Evolutionary conservation across 2,888 invertebrate genomes (phyloP).

Genomic region (Sarcophaga caerulescens): DNA sequence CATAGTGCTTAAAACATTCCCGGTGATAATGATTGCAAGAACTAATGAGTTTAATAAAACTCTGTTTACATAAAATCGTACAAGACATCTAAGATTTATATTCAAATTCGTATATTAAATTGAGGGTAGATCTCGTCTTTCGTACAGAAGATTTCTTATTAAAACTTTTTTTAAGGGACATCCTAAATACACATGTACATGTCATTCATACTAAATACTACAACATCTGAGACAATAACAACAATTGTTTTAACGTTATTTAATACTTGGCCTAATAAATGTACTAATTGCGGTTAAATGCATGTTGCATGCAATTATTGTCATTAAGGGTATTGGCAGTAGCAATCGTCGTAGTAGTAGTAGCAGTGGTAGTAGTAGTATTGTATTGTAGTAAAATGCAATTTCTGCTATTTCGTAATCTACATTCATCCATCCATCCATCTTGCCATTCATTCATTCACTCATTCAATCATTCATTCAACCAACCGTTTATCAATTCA

Average conservation of each 20-base stretch:
- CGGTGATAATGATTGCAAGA: no score
- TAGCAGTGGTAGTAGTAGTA: neutral
- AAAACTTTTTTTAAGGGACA: constrained; percentile 14
- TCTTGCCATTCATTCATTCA: constrained; percentile 11
- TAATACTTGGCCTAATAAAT: constrained; percentile 79
- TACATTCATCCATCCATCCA: constrained; percentile 14
- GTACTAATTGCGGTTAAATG: constrained; percentile 80
- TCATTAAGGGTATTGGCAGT: constrained; percentile 63
- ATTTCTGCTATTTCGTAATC: constrained; percentile 24
- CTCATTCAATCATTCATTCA: constrained; percentile 30
- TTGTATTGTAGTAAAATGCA: constrained; percentile 42
- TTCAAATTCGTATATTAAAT: neutral
- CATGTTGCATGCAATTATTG: constrained; percentile 73
- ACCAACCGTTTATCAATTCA: neutral
- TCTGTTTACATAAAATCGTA: no score
- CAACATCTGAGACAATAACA: constrained; percentile 15
- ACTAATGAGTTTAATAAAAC: no score
- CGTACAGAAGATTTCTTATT: no score
- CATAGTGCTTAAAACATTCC: no score
- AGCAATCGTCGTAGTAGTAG: neutral
- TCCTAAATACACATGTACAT: neutral
- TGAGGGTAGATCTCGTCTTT: neutral
- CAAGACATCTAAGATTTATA: no score
- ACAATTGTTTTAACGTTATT: constrained; percentile 68
- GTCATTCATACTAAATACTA: constrained; percentile 31